phyloP scores from a whole-genome alignment of 2,113 vertebrate genomes.

The Numenius arquata region DNA sequence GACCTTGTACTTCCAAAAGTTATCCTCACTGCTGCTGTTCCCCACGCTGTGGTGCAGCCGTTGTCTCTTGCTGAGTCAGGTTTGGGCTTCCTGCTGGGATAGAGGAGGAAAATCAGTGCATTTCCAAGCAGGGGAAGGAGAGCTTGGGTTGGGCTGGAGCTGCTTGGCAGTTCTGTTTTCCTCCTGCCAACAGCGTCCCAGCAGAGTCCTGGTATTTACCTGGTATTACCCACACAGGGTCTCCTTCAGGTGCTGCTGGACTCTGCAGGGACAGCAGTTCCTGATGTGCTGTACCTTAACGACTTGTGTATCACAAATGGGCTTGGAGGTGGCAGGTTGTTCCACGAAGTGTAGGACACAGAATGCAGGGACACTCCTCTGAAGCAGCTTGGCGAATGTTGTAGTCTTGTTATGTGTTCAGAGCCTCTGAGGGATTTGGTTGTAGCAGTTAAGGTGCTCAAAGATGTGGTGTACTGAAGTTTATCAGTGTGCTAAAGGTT shows the following conservation, averaged over 20 bases:
- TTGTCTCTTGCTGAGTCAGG: background rate
- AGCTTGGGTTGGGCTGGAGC: background rate
- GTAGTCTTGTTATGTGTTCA: background rate
- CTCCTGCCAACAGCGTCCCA: background rate
- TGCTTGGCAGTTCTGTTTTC: background rate
- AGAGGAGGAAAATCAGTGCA: background rate
- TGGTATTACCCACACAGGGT: background rate
- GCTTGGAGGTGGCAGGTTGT: background rate
- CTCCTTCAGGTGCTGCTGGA: background rate
- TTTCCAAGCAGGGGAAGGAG: background rate
- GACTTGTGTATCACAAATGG: fast-evolving
- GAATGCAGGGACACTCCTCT: background rate
- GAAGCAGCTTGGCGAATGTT: background rate
- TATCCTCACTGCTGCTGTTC: fast-evolving
- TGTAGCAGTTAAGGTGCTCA: background rate
- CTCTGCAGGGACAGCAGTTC: background rate
- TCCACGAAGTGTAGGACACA: fast-evolving
- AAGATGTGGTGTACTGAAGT: too few species aligned
- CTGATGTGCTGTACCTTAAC: fast-evolving
- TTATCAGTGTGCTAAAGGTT: background rate
- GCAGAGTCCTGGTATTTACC: background rate
- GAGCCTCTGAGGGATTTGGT: background rate
- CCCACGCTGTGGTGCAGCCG: background rate
- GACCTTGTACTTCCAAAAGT: background rate
- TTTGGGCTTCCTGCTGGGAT: background rate